These are phyloP conservation scores for Microplitis mediator DNA, from an alignment of 1,140 invertebrate genomes.

Conservation along the genomic window DNA sequence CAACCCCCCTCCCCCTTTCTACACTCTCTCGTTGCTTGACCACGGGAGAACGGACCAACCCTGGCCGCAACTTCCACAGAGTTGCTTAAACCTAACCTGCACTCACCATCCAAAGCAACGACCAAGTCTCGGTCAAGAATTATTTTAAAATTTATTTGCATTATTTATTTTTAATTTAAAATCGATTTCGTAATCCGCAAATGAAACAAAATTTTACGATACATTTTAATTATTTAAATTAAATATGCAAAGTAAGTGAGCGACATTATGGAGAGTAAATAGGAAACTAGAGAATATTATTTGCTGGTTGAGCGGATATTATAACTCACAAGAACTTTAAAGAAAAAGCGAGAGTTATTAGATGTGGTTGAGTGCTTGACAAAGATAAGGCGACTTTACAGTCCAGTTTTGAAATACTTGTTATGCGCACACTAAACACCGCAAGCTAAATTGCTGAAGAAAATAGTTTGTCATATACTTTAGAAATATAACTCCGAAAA, in stretches of 20 bases:
- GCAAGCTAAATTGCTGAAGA: background rate
- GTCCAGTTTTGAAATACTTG: background rate
- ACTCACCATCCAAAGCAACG: slow-evolving; percentile 33
- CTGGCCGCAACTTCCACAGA: slow-evolving; percentile 60
- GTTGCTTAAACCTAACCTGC: slow-evolving; percentile 62
- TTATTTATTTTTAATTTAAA: too few relatives aligned
- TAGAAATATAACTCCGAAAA: too few relatives aligned
- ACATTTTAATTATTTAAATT: too few relatives aligned
- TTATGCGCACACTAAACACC: background rate
- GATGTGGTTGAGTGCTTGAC: slow-evolving; percentile 38
- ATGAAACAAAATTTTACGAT: too few relatives aligned
- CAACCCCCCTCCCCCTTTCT: slow-evolving; percentile 34
- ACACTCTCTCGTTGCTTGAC: background rate
- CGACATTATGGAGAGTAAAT: background rate
- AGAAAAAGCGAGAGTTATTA: slow-evolving; percentile 51
- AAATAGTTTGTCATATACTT: background rate
- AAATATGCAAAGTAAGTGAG: too few relatives aligned
- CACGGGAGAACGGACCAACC: slow-evolving; percentile 49
- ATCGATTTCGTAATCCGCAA: too few relatives aligned
- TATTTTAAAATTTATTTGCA: slow-evolving; percentile 7
- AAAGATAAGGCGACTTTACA: slow-evolving; percentile 29
- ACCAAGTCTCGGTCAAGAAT: slow-evolving; percentile 45
- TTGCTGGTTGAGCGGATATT: background rate
- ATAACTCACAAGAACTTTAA: slow-evolving; percentile 27
- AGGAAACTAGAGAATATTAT: background rate